phyloP scores from a whole-genome alignment of 1,140 invertebrate species.

The Pararge aegeria region DNA sequence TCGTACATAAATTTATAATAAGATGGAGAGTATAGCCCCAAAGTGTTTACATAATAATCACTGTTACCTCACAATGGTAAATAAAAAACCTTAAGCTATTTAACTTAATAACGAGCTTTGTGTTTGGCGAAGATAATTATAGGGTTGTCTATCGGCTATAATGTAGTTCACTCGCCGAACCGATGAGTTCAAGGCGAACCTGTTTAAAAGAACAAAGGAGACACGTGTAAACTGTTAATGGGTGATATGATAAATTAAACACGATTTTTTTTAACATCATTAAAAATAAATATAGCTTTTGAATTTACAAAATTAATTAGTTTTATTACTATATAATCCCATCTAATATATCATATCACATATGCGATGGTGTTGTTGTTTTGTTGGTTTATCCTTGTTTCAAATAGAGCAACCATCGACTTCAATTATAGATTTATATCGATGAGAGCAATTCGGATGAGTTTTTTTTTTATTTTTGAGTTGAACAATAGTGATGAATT shows the following conservation, averaged over 20 bases:
- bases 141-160: slow-evolving; percentile 27
- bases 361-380: too few species aligned
- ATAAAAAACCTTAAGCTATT: slow-evolving; percentile 8
- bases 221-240: slow-evolving; percentile 28
- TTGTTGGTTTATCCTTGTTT: too few species aligned
- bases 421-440: too few species aligned
- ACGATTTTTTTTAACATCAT: neutral
- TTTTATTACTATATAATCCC: too few species aligned
- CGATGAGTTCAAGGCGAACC: slow-evolving; percentile 34
- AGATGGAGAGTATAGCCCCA: too few species aligned
- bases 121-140: slow-evolving; percentile 24
- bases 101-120: neutral
- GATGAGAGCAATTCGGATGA: too few species aligned
- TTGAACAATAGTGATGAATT: too few species aligned
- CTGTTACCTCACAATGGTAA: slow-evolving; percentile 5
- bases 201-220: slow-evolving; percentile 28
- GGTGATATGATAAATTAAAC: slow-evolving; percentile 25
- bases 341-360: too few species aligned
- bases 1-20: neutral
- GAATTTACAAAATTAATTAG: too few species aligned
- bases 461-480: too few species aligned
- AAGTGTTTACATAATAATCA: slow-evolving; percentile 3
- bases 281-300: slow-evolving; percentile 9
- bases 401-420: too few species aligned
- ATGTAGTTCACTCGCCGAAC: slow-evolving; percentile 21